Base-by-base conservation (phyloP, 2,797 vertebrate genomes). In the Typhlichthys eigenmanni region DNA sequence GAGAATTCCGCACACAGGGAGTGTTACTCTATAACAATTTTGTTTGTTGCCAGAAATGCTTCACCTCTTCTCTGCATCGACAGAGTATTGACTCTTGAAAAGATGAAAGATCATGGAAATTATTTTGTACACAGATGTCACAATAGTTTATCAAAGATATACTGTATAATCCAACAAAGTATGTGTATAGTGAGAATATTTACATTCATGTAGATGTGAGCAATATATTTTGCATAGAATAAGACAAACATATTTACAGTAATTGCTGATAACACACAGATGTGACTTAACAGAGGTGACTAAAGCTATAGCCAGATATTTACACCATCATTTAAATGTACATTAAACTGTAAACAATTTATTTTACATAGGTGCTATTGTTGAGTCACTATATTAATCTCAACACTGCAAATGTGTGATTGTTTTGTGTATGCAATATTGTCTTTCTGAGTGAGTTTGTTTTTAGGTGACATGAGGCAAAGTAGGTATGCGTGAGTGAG, bases 111-210 rank as follows among this genome's bases (percentile, higher is more conserved):
- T 24, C 24, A 3, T 24, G 24, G 24, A 24, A 24, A 24, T 24
- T 24, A 24, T 24, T 24, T 24, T 24, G 24, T 24, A 24, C 24
- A 24, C 5, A 38, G 7, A 38, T 38, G 34, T 38, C 34, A 38
- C 34, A 38, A 38, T 38, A 38, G 7, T 38, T 38, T 38, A 16
- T 69, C 17, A 13, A n/a, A 58, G 9, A 67, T 34, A 24, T 56
- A 71, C 71, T 47, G 66, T 11, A 46, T 55, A 32, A 5, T 8
- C 7, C 34, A 38, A 38, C 34, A 38, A 1, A 38, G 47, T n/a
- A 29, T 74, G 59, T 79, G 78, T 76, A 83, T 50, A 80, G 62
- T 84, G 82, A 79, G 56, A 77, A 84, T 86, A 84, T 58, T 59
- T 62, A 74, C 16, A 74, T 52, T 60, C 72, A 17, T 83, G 69